Evolutionary conservation across 37 sponge, comb jelly and placozoan genomes (phyloP), one percentile per base, ranked within the genome.

Genomic region (Chondrosia reniformis): DNA sequence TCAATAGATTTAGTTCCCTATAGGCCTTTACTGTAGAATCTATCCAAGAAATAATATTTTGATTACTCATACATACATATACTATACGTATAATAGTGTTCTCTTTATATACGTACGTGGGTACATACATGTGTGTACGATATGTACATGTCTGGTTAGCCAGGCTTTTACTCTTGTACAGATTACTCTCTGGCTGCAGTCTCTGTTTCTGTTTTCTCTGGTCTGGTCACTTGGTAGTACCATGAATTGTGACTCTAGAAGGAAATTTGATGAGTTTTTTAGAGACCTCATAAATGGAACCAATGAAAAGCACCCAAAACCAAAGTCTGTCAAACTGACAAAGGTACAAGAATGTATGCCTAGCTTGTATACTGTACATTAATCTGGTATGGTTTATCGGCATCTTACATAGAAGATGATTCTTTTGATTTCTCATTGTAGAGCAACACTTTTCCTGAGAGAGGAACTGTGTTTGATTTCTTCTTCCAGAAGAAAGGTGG

Each of bases 261-360:
- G 66, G 36, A 95, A 86, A 44, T 98, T 98, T 86, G 96, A 98
- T 71, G 83, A 81, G 7, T 98, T 95, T 88, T 98, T 90, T 67
- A 59, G 96, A 33, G 95, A 88, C 9, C 85, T 98, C 0, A 66
- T 95, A 49, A 88, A 91, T 25, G 99, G 99, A 9, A 90, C 99
- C 2, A 79, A 98, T 36, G 78, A 79, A 21, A 82, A 92, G 6
- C 72, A 87, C 75, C 99, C 95, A 19, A 74, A 83, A 33, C 99
- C 99, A 12, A 96, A 96, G 71, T 45, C 69, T 13, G 67, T 89
- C 81, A 98, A 98, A 63, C 84, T 98, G 27, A 73, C 87, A 30
- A 98, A 91, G 92, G 92, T 91, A 45, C 31, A 39, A 10, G 52
- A 10, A 49, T 49, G 52, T 49, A 49, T 15, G 15, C 15, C 10